These are phyloP conservation scores for Planiliza haematocheilus DNA, from an alignment of 2,113 vertebrate genomes.

Conservation along the genomic window DNA sequence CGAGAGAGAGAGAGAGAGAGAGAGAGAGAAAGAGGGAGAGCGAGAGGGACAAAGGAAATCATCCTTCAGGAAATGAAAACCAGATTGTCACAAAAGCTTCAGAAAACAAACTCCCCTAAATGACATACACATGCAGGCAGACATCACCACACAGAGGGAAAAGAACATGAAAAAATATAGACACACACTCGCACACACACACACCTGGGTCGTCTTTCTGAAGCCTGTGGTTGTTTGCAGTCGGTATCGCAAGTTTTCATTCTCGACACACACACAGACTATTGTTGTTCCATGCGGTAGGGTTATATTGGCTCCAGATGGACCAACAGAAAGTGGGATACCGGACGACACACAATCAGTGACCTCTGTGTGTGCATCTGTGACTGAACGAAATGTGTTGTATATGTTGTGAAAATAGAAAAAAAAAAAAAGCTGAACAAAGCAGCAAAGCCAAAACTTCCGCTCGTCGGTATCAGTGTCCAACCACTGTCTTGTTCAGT, in stretches of 20 bases:
- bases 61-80: slow-evolving; percentile 73
- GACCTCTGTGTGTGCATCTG: slow-evolving; percentile 1
- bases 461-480: neutral
- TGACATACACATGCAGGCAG: slow-evolving; percentile 29
- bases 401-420: slow-evolving; percentile 2
- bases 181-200: slow-evolving; percentile 27
- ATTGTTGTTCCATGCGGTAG: slow-evolving; percentile 51
- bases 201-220: slow-evolving; percentile 30
- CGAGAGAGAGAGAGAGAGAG: no score
- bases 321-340: slow-evolving; percentile 41
- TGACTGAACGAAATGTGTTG: neutral
- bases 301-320: slow-evolving; percentile 65
- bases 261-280: slow-evolving; percentile 13
- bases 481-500: neutral
- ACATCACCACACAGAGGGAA: neutral
- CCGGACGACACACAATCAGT: slow-evolving; percentile 16
- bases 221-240: slow-evolving; percentile 57
- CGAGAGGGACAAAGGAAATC: slow-evolving; percentile 44
- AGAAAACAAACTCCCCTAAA: slow-evolving; percentile 57
- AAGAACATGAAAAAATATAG: neutral
- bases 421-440: neutral
- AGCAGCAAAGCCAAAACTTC: neutral
- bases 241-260: slow-evolving; percentile 44
- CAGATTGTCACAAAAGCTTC: slow-evolving; percentile 67
- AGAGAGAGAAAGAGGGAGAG: neutral